Conservation (phyloP, 1,140 invertebrate species). For the Camponotus pennsylvanicus region DNA sequence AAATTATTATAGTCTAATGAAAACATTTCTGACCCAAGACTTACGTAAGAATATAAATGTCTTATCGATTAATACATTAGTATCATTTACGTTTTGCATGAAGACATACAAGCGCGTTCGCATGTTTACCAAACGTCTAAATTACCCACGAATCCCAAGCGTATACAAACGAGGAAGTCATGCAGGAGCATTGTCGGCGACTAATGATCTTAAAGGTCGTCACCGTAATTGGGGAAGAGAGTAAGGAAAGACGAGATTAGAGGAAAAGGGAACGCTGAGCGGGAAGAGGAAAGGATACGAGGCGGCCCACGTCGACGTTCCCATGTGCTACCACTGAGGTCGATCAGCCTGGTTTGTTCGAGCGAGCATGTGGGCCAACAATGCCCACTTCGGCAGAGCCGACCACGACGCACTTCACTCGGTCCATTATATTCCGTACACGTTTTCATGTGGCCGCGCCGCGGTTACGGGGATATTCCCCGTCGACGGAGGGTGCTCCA, state of each 20-base stretch:
- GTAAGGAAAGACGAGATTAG: slow-evolving; percentile 52
- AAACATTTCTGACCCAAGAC: not conserved
- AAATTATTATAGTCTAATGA: not conserved
- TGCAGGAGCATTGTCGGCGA: slow-evolving; percentile 34
- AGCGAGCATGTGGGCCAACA: slow-evolving; percentile 85
- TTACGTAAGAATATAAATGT: not conserved
- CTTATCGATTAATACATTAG: slow-evolving; percentile 1
- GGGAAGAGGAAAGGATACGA: slow-evolving; percentile 41
- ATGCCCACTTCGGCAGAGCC: slow-evolving; percentile 81
- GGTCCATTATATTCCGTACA: slow-evolving; percentile 80
- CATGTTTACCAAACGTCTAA: slow-evolving; percentile 13
- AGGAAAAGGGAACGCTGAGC: slow-evolving; percentile 65
- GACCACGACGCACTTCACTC: slow-evolving; percentile 82
- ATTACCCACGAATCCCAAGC: slow-evolving; percentile 22
- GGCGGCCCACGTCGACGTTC: slow-evolving; percentile 67
- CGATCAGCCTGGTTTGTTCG: slow-evolving; percentile 81
- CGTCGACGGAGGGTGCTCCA: slow-evolving; percentile 77
- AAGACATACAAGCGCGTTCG: not conserved
- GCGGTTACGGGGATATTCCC: slow-evolving; percentile 64
- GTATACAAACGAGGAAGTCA: slow-evolving; percentile 26
- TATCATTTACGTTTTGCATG: not conserved
- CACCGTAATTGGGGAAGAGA: slow-evolving; percentile 16
- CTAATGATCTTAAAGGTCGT: slow-evolving; percentile 43
- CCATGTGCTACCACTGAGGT: slow-evolving; percentile 79
- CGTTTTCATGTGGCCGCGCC: slow-evolving; percentile 75